A percentile compares a stretch with the other conserved stretches of the same genome.
Evolutionary conservation across 2,888 invertebrate species (phyloP).

Genomic region (Kuschelorhynchus macadamiae): DNA sequence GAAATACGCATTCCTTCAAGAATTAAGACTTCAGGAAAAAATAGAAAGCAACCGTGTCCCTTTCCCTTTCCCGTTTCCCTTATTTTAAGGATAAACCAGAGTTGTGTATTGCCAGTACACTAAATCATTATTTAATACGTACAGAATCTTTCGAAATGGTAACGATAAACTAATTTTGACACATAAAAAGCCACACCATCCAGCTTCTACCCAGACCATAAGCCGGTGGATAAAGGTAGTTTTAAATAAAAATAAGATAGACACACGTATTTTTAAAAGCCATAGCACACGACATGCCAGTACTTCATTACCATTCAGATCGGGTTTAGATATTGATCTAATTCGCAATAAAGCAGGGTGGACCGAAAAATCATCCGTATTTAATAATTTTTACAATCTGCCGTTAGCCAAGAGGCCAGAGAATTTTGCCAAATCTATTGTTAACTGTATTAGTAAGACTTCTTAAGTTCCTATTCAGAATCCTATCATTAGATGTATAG

Average conservation of each 20-base stretch:
- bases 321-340: constrained; percentile 46
- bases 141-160: constrained; percentile 15
- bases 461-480: too few relatives aligned
- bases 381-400: constrained; percentile 3
- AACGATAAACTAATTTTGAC: constrained; percentile 20
- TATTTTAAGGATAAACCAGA: constrained; percentile 27
- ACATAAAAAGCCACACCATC: constrained; percentile 43
- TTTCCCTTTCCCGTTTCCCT: constrained; percentile 24
- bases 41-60: neutral
- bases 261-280: constrained; percentile 46
- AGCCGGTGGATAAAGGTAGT: constrained; percentile 53
- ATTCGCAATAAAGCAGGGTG: constrained; percentile 49
- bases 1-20: constrained; percentile 31
- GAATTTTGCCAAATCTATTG: too few relatives aligned
- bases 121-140: constrained; percentile 20
- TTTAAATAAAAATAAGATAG: constrained; percentile 49
- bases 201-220: constrained; percentile 46
- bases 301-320: constrained; percentile 51
- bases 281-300: constrained; percentile 49
- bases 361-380: constrained; percentile 40
- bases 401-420: neutral
- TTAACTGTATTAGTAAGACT: too few relatives aligned
- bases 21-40: constrained; percentile 36
- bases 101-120: constrained; percentile 34
- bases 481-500: too few relatives aligned